Evolutionary conservation across 2,888 invertebrate species (phyloP), one percentile per base, ranked within the genome.

Genomic region (Blera fallax): DNA sequence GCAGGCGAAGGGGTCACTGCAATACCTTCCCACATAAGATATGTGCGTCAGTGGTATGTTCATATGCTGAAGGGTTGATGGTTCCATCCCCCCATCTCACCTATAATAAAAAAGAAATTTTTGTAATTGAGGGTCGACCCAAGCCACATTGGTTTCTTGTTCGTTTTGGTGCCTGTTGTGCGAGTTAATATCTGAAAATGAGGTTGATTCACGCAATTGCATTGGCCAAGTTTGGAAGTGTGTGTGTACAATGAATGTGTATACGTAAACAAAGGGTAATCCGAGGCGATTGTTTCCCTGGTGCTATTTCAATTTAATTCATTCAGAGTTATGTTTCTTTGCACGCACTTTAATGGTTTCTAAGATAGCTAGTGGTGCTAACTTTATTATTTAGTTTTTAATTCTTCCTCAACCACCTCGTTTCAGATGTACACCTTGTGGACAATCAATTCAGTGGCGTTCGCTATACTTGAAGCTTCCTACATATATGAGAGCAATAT

Each of bases 251-350:
- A 45, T 18, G 14, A 50, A 64, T 64, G 32, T 64, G 24, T 48
- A 34, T 32, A 64, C 60, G 40, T 58, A 76, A 65, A 76, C 65
- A 76, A 76, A 76, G 54, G 65, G 76, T 76, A 76, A 76, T 76
- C 65, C 76, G 76, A 76, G 37, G 76, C 65, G 65, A 67, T 76
- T 60, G 37, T 24, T 43, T 62, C 62, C 29, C 52, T 16, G 5
- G 52, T 73, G 62, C 76, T 43, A 58, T 65, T 76, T 76, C 54
- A 76, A 76, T 67, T 76, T 45, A 67, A 64, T 76, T 76, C 58
- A 76, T 67, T 67, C 76, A 76, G 76, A 76, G 65, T 67, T 76
- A 67, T 67, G 76, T 76, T 76, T 48, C 74, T 76, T 67, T 76
- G 56, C 56, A 52, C 58, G 76, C 76, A 76, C 65, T 76, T 76